Evolutionary conservation across 1,140 invertebrate genomes (phyloP), one percentile per base, ranked within the genome.

Genomic region (Oncopeltus fasciatus): DNA sequence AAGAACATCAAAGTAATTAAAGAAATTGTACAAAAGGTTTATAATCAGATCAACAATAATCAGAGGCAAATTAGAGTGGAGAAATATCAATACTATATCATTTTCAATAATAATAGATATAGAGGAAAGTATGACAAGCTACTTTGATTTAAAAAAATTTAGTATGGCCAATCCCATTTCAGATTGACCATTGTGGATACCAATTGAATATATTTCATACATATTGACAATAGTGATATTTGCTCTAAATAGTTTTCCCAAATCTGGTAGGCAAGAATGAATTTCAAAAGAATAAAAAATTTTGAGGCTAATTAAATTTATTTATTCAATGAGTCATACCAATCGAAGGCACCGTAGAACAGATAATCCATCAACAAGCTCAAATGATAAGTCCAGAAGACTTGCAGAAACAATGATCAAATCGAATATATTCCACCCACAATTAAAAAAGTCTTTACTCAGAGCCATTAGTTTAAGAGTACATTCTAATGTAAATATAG

Each of bases 341-440:
- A 98, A 87, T 83, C 95, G 83, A 81, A 98, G 98, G 18, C 94
- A 95, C 76, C 95, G 82, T 67, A 98, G 86, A 53, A 98, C 94
- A 65, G 94, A 97, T 68, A 98, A 80, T 72, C 95, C 94, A 76
- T 92, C 87, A 66, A 96, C 90, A 65, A 88, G 90, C 76, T 93
- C 91, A 51, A 98, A 78, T 64, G 88, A 86, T 69, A 98, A 79
- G 75, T 98, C 95, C 66, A 97, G 76, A 61, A 98, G 78, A 65
- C 95, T 98, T 64, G 98, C 81, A 29, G 90, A 84, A 68, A 99
- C 95, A 74, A 98, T 98, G 70, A 98, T 89, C 74, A 96, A 95
- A 79, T 99, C 95, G 76, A 99, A 99, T 69, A 95, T 93, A 74
- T 98, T 99, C 94, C 94, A 98, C 60, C 92, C 92, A 75, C 96